A percentile compares a stretch with the other conserved stretches of the same genome.
phyloP scores from a whole-genome alignment of 1,140 invertebrate species.

The Meteorus sp. region DNA sequence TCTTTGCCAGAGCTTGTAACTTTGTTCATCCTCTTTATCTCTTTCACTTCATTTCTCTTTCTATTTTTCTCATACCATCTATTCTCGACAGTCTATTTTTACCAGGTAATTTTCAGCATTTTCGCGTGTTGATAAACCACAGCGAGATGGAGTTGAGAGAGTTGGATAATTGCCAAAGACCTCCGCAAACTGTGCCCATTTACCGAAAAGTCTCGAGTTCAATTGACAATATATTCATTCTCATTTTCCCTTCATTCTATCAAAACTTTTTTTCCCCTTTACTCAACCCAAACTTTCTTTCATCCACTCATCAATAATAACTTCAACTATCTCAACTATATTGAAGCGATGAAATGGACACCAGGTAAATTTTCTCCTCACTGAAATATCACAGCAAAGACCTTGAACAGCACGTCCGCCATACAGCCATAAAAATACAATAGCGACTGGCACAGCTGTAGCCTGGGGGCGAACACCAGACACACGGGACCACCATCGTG shows the following conservation, averaged over 20 bases:
- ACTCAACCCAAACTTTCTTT: no score
- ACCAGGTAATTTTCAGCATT: slow-evolving; percentile 3
- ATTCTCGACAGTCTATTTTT: neutral
- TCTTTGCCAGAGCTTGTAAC: neutral
- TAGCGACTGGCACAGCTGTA: slow-evolving; percentile 29
- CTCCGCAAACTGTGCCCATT: slow-evolving; percentile 22
- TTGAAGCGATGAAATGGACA: no score
- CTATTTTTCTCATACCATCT: neutral
- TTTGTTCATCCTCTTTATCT: neutral
- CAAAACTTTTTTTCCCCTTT: no score
- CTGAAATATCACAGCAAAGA: no score
- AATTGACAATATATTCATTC: no score
- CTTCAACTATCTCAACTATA: no score
- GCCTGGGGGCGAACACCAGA: slow-evolving; percentile 22
- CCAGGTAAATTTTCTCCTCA: no score
- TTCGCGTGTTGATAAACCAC: slow-evolving; percentile 10
- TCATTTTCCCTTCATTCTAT: no score
- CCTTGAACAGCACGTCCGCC: slow-evolving; percentile 19
- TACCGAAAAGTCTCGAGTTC: neutral
- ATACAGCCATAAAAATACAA: slow-evolving; percentile 28
- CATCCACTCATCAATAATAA: no score
- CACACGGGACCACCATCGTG: slow-evolving; percentile 10
- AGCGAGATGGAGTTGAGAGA: neutral
- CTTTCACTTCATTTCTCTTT: neutral
- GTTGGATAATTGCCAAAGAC: slow-evolving; percentile 38